phyloP scores from a whole-genome alignment of 1,140 invertebrate genomes.

The Ditylenchus dipsaci region DNA sequence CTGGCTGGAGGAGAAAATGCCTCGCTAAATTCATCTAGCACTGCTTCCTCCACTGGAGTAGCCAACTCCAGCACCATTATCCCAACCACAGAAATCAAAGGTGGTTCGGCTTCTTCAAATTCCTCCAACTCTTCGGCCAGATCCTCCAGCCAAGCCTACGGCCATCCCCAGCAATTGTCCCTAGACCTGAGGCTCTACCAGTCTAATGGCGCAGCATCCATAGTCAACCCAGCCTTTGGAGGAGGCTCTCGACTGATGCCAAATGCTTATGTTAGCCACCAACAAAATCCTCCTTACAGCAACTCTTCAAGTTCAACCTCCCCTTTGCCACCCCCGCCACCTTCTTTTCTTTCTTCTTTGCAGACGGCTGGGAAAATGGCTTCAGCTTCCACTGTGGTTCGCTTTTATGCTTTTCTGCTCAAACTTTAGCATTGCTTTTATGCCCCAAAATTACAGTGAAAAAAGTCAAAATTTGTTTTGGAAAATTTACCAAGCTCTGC shows the following conservation, averaged over 20 bases:
- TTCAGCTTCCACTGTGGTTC: too few relatives aligned
- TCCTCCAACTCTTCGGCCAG: not conserved
- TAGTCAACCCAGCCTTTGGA: not conserved
- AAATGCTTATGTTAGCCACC: not conserved
- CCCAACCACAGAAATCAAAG: not conserved
- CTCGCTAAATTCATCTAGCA: slow-evolving; percentile 3
- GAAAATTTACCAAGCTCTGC: too few relatives aligned
- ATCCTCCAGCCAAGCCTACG: not conserved
- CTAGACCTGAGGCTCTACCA: slow-evolving; percentile 3
- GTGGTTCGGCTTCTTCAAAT: not conserved
- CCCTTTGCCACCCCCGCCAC: slow-evolving; percentile 11
- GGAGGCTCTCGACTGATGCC: not conserved
- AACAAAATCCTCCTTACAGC: not conserved
- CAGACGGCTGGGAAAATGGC: too few relatives aligned
- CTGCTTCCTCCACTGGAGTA: not conserved
- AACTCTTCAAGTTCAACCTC: slow-evolving; percentile 12
- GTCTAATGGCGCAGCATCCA: not conserved
- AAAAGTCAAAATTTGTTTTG: too few relatives aligned
- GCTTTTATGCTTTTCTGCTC: too few relatives aligned
- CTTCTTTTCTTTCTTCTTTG: not conserved
- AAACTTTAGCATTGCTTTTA: too few relatives aligned
- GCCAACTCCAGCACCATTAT: not conserved
- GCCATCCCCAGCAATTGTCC: not conserved
- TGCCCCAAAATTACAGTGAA: too few relatives aligned
- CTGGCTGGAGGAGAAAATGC: not conserved